Base-by-base conservation (phyloP, 2,888 invertebrate genomes). In the Ecliptopera silaceata region DNA sequence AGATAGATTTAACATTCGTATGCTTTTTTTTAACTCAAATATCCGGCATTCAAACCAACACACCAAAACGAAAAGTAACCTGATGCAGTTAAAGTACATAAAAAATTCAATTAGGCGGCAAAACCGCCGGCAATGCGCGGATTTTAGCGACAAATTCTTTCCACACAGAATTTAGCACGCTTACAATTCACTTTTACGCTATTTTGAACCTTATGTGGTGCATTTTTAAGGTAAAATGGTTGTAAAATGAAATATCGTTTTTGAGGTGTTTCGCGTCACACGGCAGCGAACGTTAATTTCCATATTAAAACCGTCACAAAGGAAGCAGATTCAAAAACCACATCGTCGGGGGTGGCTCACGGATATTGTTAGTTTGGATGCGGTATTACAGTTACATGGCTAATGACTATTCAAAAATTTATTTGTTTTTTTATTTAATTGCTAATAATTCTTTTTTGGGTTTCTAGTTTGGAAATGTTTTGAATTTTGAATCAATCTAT, bases 231-330 rank as follows among this genome's bases (percentile, higher is more conserved):
- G 64, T 52, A 58, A 60, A 62, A 63, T 66, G 65, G 64, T 59
- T 59, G 38, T 61, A 63, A 45, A 61, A 67, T 62, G 57, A 67
- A 42, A 63, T 64, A 39, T 44, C 56, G 70, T 79, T 77, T 84
- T 70, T 64, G 74, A 85, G 80, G 83, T 85, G 83, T 78, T 79
- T 73, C 66, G 44, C 77, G 83, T 75, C 85, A 82, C 85, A 82
- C 86, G 84, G 84, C 79, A 76, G 79, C 77, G 80, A 87, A 82
- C 85, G 86, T 88, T 91, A 91, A 91, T 91, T 91, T 91, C 90
- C 91, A 91, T 91, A 90, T 91, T 91, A 91, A 90, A 90, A 89
- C 86, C 87, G 86, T 82, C 88, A 90, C 90, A 91, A 91, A 90
- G 91, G 89, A 90, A 88, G 86, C 89, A 84, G 85, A 89, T 89